Percentiles rank a stretch among this genome's conserved stretches.
phyloP scores from a whole-genome alignment of 2,888 invertebrate genomes.

The Rhaphigaster nebulosa region DNA sequence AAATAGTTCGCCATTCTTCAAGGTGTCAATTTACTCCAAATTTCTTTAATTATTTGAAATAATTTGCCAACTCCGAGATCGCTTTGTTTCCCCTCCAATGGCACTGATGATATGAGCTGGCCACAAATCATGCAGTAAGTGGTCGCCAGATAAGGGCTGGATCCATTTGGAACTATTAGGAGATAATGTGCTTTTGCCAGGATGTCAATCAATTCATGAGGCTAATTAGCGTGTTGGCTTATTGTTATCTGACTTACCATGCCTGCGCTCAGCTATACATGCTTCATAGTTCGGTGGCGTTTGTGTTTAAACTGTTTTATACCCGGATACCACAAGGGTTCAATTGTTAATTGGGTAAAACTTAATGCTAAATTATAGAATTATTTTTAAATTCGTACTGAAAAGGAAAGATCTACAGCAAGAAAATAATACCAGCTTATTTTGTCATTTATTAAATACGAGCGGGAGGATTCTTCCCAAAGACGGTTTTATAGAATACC shows the following conservation, averaged over 20 bases:
- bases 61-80: too few relatives aligned
- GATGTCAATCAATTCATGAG: constrained; percentile 42
- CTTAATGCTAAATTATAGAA: neutral
- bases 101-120: neutral
- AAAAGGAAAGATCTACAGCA: too few relatives aligned
- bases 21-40: neutral
- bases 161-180: constrained; percentile 36
- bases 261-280: neutral
- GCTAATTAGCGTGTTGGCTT: constrained; percentile 42
- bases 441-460: too few relatives aligned
- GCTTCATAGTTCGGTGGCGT: neutral
- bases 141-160: neutral
- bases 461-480: too few relatives aligned
- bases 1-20: too few relatives aligned
- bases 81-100: neutral
- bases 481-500: too few relatives aligned
- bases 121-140: constrained; percentile 3
- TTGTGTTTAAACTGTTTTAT: neutral
- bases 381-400: too few relatives aligned
- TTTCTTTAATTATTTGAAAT: neutral
- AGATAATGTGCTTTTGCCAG: constrained; percentile 23
- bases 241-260: constrained; percentile 37
- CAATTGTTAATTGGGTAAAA: neutral
- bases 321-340: neutral
- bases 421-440: too few relatives aligned